These are phyloP conservation scores for Gonatopus flavifemur DNA, from an alignment of 1,140 invertebrate species.

Conservation along the genomic window DNA sequence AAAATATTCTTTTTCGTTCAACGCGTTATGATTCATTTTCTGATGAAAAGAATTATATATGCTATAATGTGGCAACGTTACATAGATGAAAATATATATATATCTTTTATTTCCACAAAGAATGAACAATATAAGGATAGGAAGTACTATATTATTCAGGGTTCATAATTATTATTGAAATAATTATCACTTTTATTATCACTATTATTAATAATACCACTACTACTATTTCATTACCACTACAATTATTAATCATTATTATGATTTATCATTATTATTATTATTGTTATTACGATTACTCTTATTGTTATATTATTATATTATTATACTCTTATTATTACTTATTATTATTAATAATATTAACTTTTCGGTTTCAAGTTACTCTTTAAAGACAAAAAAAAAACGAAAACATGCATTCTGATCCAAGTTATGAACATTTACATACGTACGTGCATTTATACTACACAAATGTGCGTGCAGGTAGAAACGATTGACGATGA, in stretches of 20 bases:
- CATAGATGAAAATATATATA: too few relatives aligned
- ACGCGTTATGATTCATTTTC: too few relatives aligned
- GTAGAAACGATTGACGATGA: too few relatives aligned
- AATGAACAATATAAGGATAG: constrained; percentile 33
- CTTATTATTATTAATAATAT: constrained; percentile 9
- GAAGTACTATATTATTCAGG: constrained; percentile 40
- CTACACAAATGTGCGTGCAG: too few relatives aligned
- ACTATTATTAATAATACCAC: constrained; percentile 6
- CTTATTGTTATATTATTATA: background rate
- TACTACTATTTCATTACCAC: constrained; percentile 16
- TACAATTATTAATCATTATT: constrained; percentile 9
- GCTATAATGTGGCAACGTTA: too few relatives aligned
- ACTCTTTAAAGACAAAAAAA: constrained; percentile 44
- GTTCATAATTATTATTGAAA: constrained; percentile 28
- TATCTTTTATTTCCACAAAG: too few relatives aligned
- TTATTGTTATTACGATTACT: constrained; percentile 4
- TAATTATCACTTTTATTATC: constrained; percentile 7
- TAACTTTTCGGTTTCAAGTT: constrained; percentile 43
- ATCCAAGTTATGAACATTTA: constrained; percentile 40
- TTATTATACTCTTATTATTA: background rate
- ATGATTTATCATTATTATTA: constrained; percentile 13
- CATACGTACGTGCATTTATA: too few relatives aligned
- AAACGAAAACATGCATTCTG: too few relatives aligned
- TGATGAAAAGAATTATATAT: too few relatives aligned
- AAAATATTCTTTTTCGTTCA: too few relatives aligned